Conservation (phyloP, 2,888 invertebrate species). For the Drosophila dives region DNA sequence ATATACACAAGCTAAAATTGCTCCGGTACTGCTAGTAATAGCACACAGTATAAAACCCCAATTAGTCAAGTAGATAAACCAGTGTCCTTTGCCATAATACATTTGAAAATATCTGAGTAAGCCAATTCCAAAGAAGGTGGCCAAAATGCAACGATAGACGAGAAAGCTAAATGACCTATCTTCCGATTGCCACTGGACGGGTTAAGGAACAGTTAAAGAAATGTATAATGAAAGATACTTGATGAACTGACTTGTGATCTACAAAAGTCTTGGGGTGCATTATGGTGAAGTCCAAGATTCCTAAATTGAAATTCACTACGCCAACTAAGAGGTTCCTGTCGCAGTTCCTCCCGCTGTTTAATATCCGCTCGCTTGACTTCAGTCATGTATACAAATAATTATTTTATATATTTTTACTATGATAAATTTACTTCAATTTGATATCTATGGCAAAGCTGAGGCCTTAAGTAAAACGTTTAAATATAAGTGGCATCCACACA, state of each 20-base stretch:
- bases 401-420: neutral
- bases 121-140: slow-evolving; percentile 25
- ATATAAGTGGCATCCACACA: slow-evolving; percentile 24
- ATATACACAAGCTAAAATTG: slow-evolving; percentile 29
- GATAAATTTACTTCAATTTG: slow-evolving; percentile 24
- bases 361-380: neutral
- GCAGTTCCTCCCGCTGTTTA: neutral
- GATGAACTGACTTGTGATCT: slow-evolving; percentile 52
- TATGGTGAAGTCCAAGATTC: slow-evolving; percentile 27
- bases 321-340: slow-evolving; percentile 43
- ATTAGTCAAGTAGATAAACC: slow-evolving; percentile 52
- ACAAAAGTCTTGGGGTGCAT: slow-evolving; percentile 35
- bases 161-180: slow-evolving; percentile 35
- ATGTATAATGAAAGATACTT: neutral
- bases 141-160: slow-evolving; percentile 53
- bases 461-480: slow-evolving; percentile 30
- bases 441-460: slow-evolving; percentile 27
- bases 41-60: slow-evolving; percentile 47
- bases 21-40: slow-evolving; percentile 33
- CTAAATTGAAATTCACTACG: slow-evolving; percentile 23
- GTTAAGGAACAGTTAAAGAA: too few relatives aligned
- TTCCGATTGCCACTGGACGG: slow-evolving; percentile 52
- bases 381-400: slow-evolving; percentile 4
- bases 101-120: neutral
- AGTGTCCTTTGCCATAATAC: slow-evolving; percentile 12